Evolutionary conservation across 64 coral and sea anemone species (phyloP), one percentile per base, ranked within the genome.

Genomic region (Stichodactyla helianthus): DNA sequence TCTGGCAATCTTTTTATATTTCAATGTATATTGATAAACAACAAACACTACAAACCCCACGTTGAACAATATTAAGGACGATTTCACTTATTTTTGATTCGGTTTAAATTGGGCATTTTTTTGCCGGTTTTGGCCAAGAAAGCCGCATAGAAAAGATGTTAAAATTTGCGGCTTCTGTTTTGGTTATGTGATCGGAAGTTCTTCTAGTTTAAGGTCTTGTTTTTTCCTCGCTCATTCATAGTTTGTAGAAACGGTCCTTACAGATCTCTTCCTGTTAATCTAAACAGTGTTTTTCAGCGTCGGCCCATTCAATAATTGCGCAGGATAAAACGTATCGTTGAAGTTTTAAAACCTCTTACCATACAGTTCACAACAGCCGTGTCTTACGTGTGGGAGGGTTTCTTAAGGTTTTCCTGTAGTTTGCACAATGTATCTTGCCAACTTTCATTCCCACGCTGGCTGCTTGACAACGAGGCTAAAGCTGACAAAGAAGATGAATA

Each of bases 391-490:
- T 58, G 2, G 1, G 90, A 53, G n/a, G 53, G 83, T 55, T 93
- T 97, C 78, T 77, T 84, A n/a, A 97, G 91, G 27, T 97, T 74
- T 26, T 97, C 79, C 51, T 92, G 94, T 70, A 97, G 57, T 51
- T 97, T 97, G 10, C 86, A 93, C 0, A 97, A 87, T 35, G 94
- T 97, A 76, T 97, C 94, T 86, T 93, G 91, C 94, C 94, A 97
- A n/a, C 88, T 93, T 53, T 97, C 94, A 81, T 84, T 76, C 85
- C 55, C 19, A 52, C 63, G 70, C 15, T 77, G 7, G 25, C 78
- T 54, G 78, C 53, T 19, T 54, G 78, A 81, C 54, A 81, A 52
- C 50, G 78, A 81, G 78, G 78, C 78, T 81, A 81, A 20, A 53
- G 78, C 78, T 81, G 78, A 81, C 78, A 81, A 81, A n/a, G 78